Evolutionary conservation across 1,140 invertebrate genomes (phyloP).

Genomic region (Drosophila obscura): DNA sequence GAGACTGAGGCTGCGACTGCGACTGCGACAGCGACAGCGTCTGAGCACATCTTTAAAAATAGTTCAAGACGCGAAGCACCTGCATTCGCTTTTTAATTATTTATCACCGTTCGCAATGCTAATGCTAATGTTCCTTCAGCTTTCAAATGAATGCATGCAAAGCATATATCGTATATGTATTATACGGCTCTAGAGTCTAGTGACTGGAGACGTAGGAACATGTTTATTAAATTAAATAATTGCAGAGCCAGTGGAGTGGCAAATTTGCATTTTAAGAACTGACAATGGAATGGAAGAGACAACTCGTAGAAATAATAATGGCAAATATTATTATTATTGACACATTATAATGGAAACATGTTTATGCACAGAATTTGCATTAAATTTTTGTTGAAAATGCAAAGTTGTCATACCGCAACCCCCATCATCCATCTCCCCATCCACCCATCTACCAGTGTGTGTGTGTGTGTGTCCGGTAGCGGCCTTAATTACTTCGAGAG

Average conservation of each 20-base stretch:
- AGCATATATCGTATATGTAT: constrained; percentile 34
- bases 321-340: constrained; percentile 76
- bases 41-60: constrained; percentile 82
- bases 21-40: background rate
- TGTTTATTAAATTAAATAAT: constrained; percentile 78
- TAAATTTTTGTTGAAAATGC: constrained; percentile 42
- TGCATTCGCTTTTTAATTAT: constrained; percentile 49
- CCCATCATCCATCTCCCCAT: background rate
- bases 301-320: constrained; percentile 28
- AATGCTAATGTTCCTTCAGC: constrained; percentile 46
- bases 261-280: constrained; percentile 58
- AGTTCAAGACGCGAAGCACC: constrained; percentile 59
- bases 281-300: constrained; percentile 55
- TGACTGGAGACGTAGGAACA: constrained; percentile 35
- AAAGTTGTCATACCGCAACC: constrained; percentile 28
- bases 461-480: constrained; percentile 66
- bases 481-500: constrained; percentile 67
- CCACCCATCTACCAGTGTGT: background rate
- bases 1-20: background rate
- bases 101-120: constrained; percentile 49
- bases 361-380: constrained; percentile 73
- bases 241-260: constrained; percentile 50
- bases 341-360: constrained; percentile 78
- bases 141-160: constrained; percentile 64
- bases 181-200: constrained; percentile 7